Evolutionary conservation across 2,113 vertebrate genomes (phyloP).

Genomic region (Empidonax traillii): DNA sequence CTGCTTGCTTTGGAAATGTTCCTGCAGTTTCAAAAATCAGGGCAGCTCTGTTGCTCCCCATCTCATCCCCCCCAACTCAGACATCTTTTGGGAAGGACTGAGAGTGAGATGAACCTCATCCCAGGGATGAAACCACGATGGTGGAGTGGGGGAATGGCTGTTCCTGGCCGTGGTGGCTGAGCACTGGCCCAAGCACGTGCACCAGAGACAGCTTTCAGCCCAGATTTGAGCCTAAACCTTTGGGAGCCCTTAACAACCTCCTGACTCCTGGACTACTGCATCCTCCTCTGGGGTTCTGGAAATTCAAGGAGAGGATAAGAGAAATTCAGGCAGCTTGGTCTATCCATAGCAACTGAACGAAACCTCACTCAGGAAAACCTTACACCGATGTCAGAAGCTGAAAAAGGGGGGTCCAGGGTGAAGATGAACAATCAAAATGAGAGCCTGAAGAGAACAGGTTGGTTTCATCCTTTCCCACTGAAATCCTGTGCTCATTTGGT

Average conservation of each 20-base stretch:
- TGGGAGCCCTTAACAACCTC: neutral
- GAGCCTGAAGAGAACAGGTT: neutral
- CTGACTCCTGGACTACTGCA: neutral
- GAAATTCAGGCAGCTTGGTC: neutral
- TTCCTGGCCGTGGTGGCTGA: neutral
- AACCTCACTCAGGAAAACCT: neutral
- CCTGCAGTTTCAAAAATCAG: neutral
- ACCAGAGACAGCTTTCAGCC: neutral
- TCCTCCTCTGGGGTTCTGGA: neutral
- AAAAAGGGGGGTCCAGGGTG: neutral
- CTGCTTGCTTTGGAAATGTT: neutral
- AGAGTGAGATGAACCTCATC: neutral
- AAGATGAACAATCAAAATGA: neutral
- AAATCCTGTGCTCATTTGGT: neutral
- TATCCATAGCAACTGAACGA: accelerated
- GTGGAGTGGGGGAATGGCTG: neutral
- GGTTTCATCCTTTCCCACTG: neutral
- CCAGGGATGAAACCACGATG: neutral
- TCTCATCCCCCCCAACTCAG: neutral
- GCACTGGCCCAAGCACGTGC: neutral
- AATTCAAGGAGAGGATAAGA: neutral
- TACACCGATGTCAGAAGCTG: neutral
- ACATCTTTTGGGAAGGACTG: neutral
- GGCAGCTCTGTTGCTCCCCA: neutral
- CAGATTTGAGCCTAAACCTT: neutral